Evolutionary conservation across 92 coral and sea anemone genomes (phyloP).

Genomic region (Muricea muricata): DNA sequence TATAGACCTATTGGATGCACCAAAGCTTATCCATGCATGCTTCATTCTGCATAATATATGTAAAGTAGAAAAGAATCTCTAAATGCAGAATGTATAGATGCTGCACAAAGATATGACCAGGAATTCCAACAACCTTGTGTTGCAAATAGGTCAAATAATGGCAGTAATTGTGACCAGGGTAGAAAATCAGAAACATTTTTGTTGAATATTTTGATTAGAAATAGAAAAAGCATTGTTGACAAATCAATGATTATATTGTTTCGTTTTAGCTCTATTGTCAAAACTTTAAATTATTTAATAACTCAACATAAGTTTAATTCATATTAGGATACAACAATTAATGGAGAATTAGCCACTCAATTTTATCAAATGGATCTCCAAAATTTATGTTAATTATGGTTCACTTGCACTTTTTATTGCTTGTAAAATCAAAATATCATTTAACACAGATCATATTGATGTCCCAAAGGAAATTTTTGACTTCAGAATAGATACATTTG

Average conservation of each 20-base stretch:
- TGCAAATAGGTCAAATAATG: background rate
- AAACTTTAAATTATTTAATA: background rate
- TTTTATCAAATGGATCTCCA: background rate
- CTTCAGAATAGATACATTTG: background rate
- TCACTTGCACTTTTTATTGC: too few relatives aligned
- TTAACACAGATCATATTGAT: background rate
- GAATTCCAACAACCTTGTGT: conserved; percentile 54
- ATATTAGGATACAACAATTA: background rate
- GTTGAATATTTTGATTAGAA: background rate
- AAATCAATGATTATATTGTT: background rate
- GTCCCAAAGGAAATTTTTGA: background rate
- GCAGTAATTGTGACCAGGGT: background rate
- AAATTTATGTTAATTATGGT: too few relatives aligned
- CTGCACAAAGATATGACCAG: conserved; percentile 44
- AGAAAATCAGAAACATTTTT: background rate
- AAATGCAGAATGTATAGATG: conserved; percentile 29
- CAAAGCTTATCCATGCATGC: conserved; percentile 46
- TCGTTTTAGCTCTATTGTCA: background rate
- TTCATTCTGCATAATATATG: conserved; percentile 56
- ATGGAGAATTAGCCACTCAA: background rate
- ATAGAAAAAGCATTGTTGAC: background rate
- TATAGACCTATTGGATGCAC: conserved; percentile 27
- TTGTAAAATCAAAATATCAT: too few relatives aligned
- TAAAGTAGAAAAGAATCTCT: conserved; percentile 37
- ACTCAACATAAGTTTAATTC: too few relatives aligned